phyloP scores from a whole-genome alignment of 2,113 vertebrate genomes.

The Epinephelus fuscoguttatus region DNA sequence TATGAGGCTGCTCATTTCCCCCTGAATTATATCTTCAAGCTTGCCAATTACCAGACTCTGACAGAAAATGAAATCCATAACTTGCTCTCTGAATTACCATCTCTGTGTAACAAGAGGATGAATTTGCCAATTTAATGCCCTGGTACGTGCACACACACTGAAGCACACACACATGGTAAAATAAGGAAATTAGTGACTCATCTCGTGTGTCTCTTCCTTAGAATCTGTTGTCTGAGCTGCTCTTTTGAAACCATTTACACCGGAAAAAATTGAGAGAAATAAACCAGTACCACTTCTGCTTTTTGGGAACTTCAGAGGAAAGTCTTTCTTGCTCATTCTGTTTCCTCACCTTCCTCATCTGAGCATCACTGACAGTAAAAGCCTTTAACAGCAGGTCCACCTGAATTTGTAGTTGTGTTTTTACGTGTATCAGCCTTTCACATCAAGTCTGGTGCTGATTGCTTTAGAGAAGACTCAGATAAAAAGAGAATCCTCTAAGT shows the following conservation, averaged over 20 bases:
- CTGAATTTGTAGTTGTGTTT: neutral
- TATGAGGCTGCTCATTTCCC: slow-evolving; percentile 8
- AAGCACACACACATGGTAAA: neutral
- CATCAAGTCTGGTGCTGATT: neutral
- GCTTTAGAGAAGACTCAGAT: neutral
- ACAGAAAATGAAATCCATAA: slow-evolving; percentile 31
- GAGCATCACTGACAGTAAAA: neutral
- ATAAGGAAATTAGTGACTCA: slow-evolving; percentile 22
- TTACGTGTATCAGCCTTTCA: neutral
- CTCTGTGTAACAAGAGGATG: neutral
- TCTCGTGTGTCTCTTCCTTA: neutral
- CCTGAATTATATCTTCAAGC: slow-evolving; percentile 23
- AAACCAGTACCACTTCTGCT: slow-evolving; percentile 50
- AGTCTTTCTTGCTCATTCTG: slow-evolving; percentile 1
- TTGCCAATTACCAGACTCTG: slow-evolving; percentile 5
- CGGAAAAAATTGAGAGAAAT: slow-evolving; percentile 43
- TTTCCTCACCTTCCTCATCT: neutral
- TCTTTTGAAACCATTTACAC: neutral
- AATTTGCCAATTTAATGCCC: neutral
- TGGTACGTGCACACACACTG: neutral
- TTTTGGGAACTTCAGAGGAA: slow-evolving; percentile 24
- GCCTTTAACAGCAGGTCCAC: neutral
- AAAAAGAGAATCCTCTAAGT: neutral
- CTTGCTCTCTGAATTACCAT: slow-evolving; percentile 2
- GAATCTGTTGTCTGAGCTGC: slow-evolving; percentile 5